These are phyloP conservation scores for Oenanthe oenanthe DNA, from an alignment of 2,113 vertebrate species.

Conservation along the genomic window DNA sequence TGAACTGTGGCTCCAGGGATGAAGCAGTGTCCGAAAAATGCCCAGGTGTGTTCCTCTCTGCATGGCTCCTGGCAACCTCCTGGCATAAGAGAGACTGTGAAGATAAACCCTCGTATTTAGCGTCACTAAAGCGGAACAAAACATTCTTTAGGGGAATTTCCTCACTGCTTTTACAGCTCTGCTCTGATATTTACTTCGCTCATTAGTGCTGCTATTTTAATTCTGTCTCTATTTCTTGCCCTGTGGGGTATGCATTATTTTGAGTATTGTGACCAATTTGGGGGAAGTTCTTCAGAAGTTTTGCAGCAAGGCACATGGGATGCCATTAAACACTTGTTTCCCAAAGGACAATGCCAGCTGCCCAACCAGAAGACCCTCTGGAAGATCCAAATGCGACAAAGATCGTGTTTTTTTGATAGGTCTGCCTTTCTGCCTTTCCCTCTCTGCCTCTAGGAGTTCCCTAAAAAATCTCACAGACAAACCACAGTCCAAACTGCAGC, in stretches of 20 bases:
- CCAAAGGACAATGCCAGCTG: accelerated
- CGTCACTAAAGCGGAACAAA: conserved; percentile 5
- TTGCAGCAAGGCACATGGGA: not conserved
- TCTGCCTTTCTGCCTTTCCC: not conserved
- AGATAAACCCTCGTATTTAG: not conserved
- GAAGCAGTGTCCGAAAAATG: accelerated
- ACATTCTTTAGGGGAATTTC: conserved; percentile 54
- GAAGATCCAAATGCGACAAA: not conserved
- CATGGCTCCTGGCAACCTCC: not conserved
- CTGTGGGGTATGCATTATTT: not conserved
- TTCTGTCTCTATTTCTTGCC: conserved; percentile 10
- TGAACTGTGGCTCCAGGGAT: not conserved
- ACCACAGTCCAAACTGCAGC: not conserved
- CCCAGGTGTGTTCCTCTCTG: accelerated
- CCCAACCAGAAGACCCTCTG: not conserved
- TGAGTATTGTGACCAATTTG: not conserved
- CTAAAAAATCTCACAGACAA: not conserved
- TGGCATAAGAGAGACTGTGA: accelerated
- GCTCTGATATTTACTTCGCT: not conserved
- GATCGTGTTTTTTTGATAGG: not conserved
- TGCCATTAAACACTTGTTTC: not conserved
- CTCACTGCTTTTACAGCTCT: not conserved
- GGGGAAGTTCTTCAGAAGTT: not conserved
- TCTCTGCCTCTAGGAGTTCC: not conserved
- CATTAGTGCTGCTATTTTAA: not conserved